Evolutionary conservation across 2,888 invertebrate genomes (phyloP), one percentile per base, ranked within the genome.

Genomic region (Athripsodes cinereus): DNA sequence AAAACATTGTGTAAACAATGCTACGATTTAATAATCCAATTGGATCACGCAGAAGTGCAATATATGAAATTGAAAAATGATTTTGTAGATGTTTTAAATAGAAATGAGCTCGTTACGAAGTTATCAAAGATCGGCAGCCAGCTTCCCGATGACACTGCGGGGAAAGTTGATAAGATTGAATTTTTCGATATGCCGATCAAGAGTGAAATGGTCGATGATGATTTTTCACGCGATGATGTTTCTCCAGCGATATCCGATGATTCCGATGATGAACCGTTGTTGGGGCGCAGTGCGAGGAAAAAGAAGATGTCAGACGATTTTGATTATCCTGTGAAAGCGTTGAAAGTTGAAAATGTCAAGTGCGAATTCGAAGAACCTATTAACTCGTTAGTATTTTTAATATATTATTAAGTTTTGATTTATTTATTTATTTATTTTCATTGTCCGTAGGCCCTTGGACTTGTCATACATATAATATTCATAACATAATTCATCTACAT

Each of bases 211-310:
- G 13, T 13, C 16, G 40, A 40, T 26, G 58, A 58, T 8, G 55
- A 52, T 26, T 18, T 40, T n/a, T 53, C 53, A 16, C 46, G 48
- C 26, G 10, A 21, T 53, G 5, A 53, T 49, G 2, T 54, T 54
- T 22, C 34, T 53, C 26, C 56, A 49, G 8, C 13, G 8, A 51
- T 52, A 8, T 59, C 58, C n/a, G 63, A 40, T 8, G 40, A 63
- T 21, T 63, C 63, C 16, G 63, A 63, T 44, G 61, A 63, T 31
- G 61, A 61, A 40, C 63, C 63, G 13, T 46, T 63, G 49, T 47
- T 10, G 47, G 48, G 48, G 13, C 40, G 40, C 2, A 16, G 13
- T 8, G 40, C 40, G 8, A 57, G 44, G 11, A 58, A 58, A 11
- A 59, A 52, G 18, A 46, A 22, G 31, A 46, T 13, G 3, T 8